These are phyloP conservation scores for Dascyllus trimaculatus DNA, from an alignment of 2,113 vertebrate genomes.

Conservation along the genomic window DNA sequence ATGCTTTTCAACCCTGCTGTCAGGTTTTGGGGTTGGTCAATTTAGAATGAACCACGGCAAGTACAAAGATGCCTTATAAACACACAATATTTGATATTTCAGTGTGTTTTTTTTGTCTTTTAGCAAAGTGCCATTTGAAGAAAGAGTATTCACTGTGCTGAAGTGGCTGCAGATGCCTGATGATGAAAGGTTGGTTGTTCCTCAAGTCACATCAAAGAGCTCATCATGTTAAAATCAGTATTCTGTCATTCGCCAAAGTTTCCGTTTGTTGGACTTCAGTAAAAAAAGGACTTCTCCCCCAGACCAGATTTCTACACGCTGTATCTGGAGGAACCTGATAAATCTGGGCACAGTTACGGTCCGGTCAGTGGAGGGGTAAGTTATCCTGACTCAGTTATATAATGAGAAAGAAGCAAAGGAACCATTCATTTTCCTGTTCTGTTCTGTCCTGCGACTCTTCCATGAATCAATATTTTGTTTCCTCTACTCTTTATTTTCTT, in stretches of 20 bases:
- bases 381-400: background rate
- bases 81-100: background rate
- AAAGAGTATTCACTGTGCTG: constrained; percentile 79
- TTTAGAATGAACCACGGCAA: too few relatives aligned
- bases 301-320: constrained; percentile 94
- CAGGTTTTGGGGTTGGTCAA: too few relatives aligned
- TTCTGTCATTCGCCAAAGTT: background rate
- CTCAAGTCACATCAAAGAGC: background rate
- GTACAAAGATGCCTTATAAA: too few relatives aligned
- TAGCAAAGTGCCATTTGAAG: constrained; percentile 81
- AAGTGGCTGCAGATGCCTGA: constrained; percentile 84
- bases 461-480: too few relatives aligned
- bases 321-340: constrained; percentile 94
- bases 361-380: constrained; percentile 91
- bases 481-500: too few relatives aligned
- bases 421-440: too few relatives aligned
- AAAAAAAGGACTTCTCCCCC: too few relatives aligned
- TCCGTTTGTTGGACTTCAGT: background rate
- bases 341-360: constrained; percentile 90
- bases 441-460: too few relatives aligned
- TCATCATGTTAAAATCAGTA: background rate
- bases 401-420: too few relatives aligned
- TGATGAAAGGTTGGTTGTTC: constrained; percentile 58
- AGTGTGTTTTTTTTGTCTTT: background rate
- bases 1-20: too few relatives aligned